Conservation (phyloP, 2,888 invertebrate species). For the Ellobium chinense region DNA sequence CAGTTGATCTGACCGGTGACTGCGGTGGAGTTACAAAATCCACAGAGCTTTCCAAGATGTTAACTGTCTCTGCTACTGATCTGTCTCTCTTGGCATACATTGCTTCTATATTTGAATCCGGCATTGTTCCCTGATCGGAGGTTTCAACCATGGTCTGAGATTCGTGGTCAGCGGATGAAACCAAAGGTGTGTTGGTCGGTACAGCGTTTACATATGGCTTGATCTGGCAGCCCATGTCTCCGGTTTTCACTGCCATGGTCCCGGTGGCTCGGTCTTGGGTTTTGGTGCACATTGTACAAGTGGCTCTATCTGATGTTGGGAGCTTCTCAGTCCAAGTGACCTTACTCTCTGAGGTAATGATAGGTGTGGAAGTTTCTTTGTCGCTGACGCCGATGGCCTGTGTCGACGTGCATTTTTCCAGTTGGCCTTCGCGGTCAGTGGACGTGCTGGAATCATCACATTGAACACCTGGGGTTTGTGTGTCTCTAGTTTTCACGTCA, state of each 20-base stretch:
- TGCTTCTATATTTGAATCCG: not conserved
- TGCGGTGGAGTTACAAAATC: constrained; percentile 31
- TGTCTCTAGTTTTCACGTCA: constrained; percentile 51
- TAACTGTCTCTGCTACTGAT: not conserved
- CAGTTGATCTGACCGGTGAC: not conserved
- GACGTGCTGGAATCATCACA: constrained; percentile 51
- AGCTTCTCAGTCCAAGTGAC: constrained; percentile 65
- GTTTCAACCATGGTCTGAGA: constrained; percentile 35
- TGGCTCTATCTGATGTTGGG: constrained; percentile 66
- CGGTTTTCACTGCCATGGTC: constrained; percentile 53
- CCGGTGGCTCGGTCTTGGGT: constrained; percentile 58
- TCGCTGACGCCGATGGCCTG: constrained; percentile 57
- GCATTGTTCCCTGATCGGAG: constrained; percentile 15
- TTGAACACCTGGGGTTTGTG: constrained; percentile 57
- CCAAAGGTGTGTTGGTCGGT: constrained; percentile 59
- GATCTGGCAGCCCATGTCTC: constrained; percentile 56
- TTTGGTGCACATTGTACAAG: constrained; percentile 56
- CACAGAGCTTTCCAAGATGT: constrained; percentile 21
- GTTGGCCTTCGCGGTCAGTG: constrained; percentile 63
- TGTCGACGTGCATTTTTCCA: constrained; percentile 62
- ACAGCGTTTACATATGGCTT: constrained; percentile 29
- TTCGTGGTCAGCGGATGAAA: constrained; percentile 41
- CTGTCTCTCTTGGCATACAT: not conserved
- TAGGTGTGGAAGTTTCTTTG: constrained; percentile 62
- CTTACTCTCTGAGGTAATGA: constrained; percentile 55